Evolutionary conservation across 2,113 vertebrate genomes (phyloP), one percentile per base, ranked within the genome.

Genomic region (Festucalex cinctus): DNA sequence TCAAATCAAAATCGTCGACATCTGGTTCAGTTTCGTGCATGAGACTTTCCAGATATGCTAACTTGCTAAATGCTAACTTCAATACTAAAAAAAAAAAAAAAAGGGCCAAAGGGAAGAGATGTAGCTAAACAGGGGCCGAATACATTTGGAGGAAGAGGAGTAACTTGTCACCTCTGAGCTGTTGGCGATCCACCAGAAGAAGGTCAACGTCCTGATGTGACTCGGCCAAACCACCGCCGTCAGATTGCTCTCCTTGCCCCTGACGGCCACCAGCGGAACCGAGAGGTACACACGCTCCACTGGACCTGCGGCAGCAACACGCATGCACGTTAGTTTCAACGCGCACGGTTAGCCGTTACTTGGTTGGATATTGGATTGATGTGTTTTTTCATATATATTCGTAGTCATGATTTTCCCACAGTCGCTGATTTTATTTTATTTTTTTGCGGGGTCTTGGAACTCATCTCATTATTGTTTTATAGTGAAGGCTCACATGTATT

Each of bases 141-240:
- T 8, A 19, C 14, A 19, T 28, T 35, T 35, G 17, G 6, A 58
- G 53, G 63, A 49, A 59, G 57, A 56, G 61, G 46, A 48, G 54
- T 46, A 66, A 26, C 9, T 37, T 66, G 85, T 36, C 90, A 98
- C 96, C 95, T 98, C 97, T 0, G 94, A 96, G 88, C 88, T 96
- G 83, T 97, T 98, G 68, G 94, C 94, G 71, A 98, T 93, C 96
- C 96, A 98, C 96, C 96, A 98, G 90, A 97, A 98, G 77, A 95
- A 97, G 68, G 94, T 95, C 35, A 96, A 83, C 0, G 94, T 97
- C 77, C 93, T 94, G 64, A 92, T 85, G 13, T 96, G 93, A 73
- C 90, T 94, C 28, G 96, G 96, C 95, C 94, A 98, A 71, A 97
- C 94, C 5, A 95, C 86, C 0, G 92, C 96, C 20, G 93, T 95